Evolutionary conservation across 1,140 invertebrate species (phyloP), one percentile per base, ranked within the genome.

Genomic region (Lasioglossum baleicum): DNA sequence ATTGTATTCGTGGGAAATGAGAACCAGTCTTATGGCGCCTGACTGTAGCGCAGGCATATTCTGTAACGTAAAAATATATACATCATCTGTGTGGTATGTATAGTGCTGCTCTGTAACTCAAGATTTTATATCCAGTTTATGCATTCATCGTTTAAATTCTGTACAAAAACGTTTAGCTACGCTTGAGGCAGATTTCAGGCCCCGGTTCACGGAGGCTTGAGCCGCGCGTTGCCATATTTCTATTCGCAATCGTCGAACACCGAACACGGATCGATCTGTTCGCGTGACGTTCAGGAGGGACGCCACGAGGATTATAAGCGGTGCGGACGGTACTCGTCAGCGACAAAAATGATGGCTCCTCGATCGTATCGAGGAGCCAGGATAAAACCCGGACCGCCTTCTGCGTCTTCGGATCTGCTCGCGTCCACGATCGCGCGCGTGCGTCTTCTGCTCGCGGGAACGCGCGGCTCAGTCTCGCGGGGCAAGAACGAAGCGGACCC

Each of bases 51-150:
- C 91, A 90, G 91, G 91, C 91, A 93, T 93, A 92, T 93, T 93
- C 92, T 93, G 92, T 93, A 93, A 93, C 92, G 92, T 92, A 93
- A 93, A 93, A 93, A 93, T 93, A 93, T 93, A 93, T 93, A 93
- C 92, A 93, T 92, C 90, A 89, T 93, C 92, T 93, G 92, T 93
- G 91, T 92, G 89, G 91, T 93, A 93, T 93, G 91, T 93, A 92
- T 93, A 93, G 92, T 93, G 92, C 92, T 93, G 92, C 92, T 93
- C 92, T 93, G 92, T 93, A 93, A 93, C 92, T 93, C 89, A 93
- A 93, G 89, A 93, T 92, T 92, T 92, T 93, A 92, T 90, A 92
- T 90, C 84, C 84, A 87, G 85, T 89, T 88, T 88, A 85, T 87
- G 84, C 88, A 89, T 89, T 48, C 81, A 83, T 89, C 84, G 89